Conservation (phyloP, 2,113 vertebrate genomes). For the Passer montanus region DNA sequence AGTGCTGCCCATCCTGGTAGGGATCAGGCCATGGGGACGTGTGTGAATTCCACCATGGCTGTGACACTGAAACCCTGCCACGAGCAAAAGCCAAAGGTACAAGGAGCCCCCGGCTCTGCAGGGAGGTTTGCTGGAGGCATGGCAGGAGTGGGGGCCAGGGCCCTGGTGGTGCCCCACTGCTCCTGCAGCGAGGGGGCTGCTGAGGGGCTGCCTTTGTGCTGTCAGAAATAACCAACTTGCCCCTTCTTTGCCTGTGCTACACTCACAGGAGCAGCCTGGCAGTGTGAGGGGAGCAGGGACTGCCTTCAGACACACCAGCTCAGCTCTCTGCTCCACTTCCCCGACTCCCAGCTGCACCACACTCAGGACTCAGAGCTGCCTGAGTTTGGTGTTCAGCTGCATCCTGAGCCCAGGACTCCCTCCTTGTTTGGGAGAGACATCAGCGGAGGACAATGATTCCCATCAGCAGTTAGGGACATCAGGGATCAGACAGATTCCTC, state of each 20-base stretch:
- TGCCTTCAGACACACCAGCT: accelerated
- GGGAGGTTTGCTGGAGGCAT: background rate
- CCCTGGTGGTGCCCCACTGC: accelerated
- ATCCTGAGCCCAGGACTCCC: background rate
- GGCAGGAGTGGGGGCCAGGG: accelerated
- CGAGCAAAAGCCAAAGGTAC: accelerated
- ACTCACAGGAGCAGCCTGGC: background rate
- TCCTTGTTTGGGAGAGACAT: background rate
- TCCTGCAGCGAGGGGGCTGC: background rate
- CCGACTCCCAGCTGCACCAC: accelerated
- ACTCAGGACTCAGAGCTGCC: background rate
- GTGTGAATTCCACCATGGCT: accelerated
- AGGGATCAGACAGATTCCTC: background rate
- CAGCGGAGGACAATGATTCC: background rate
- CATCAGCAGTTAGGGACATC: background rate
- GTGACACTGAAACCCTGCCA: background rate
- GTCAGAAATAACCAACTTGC: background rate
- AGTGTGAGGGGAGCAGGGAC: background rate
- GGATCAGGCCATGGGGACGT: accelerated
- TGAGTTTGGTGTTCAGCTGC: background rate
- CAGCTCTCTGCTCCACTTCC: background rate
- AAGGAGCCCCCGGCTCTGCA: background rate
- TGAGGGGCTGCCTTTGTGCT: background rate
- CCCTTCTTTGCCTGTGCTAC: accelerated
- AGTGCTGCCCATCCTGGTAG: accelerated